Percentiles rank a stretch among this genome's conserved stretches.
Evolutionary conservation across 2,113 vertebrate genomes (phyloP).

Genomic region (Microtus pennsylvanicus): DNA sequence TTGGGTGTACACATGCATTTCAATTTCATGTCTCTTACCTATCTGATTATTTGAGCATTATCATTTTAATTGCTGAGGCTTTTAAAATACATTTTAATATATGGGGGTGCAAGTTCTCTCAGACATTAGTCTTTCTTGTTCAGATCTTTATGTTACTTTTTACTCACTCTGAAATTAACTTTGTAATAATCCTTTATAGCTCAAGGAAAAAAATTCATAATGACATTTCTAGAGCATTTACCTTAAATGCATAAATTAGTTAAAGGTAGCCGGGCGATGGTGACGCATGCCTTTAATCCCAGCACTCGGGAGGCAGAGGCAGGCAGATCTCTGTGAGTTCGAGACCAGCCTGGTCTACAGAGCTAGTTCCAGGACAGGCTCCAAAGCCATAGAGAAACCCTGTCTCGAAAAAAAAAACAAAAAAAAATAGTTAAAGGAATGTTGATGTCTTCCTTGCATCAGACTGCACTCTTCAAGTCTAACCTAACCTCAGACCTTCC

Average conservation of each 20-base stretch:
- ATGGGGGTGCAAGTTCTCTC: background rate
- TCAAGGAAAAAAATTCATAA: background rate
- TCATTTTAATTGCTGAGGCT: slow-evolving; percentile 6
- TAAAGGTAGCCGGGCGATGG: too few species aligned
- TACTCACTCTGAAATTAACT: slow-evolving; percentile 33
- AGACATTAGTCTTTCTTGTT: background rate
- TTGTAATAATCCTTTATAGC: background rate
- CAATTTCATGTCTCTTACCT: background rate
- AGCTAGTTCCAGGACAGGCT: too few species aligned
- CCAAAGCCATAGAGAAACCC: too few species aligned
- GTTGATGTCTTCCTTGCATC: background rate
- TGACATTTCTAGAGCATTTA: slow-evolving; percentile 17
- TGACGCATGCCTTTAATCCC: too few species aligned
- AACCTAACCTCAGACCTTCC: background rate
- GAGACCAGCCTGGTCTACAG: too few species aligned
- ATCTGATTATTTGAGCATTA: background rate
- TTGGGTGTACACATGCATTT: background rate
- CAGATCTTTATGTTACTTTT: background rate
- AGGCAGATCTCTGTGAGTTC: too few species aligned
- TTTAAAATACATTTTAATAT: background rate
- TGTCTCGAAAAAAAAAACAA: too few species aligned
- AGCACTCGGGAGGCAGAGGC: too few species aligned
- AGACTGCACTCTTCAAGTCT: background rate
- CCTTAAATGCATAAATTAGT: slow-evolving; percentile 38
- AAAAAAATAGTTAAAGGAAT: background rate